Conservation (phyloP, 37 sponge, comb jelly and placozoan species). For the Agelas oroides region DNA sequence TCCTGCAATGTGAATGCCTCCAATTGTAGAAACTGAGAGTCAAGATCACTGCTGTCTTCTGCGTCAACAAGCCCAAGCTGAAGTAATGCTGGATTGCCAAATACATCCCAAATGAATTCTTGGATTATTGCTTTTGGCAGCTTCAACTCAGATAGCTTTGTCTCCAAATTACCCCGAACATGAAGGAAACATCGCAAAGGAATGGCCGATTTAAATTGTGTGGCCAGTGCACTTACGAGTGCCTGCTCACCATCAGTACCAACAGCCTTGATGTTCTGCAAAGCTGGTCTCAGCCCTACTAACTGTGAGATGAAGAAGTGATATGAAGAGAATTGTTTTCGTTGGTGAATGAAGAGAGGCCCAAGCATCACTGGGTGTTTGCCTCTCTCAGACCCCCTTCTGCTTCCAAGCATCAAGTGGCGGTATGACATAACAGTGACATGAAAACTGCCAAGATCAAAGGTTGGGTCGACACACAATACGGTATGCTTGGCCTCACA, state of each 20-base stretch:
- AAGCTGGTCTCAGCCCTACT: constrained; percentile 16
- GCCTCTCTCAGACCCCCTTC: neutral
- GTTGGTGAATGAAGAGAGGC: constrained; percentile 44
- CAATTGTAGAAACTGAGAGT: neutral
- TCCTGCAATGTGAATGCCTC: constrained; percentile 1
- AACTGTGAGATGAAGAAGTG: constrained; percentile 49
- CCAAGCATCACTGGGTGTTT: constrained; percentile 48
- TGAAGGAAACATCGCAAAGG: constrained; percentile 55
- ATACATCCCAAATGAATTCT: constrained; percentile 39
- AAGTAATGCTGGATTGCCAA: constrained; percentile 40
- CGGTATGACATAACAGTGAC: constrained; percentile 37
- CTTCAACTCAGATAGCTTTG: constrained; percentile 19
- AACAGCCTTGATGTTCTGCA: constrained; percentile 1
- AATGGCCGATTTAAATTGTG: constrained; percentile 25
- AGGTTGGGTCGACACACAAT: constrained; percentile 48
- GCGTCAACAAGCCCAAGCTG: constrained; percentile 45
- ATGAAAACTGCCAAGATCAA: constrained; percentile 39
- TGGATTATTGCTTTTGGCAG: neutral
- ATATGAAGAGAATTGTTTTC: constrained; percentile 44
- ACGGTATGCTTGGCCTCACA: neutral
- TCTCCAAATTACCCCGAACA: constrained; percentile 46
- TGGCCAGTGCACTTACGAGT: constrained; percentile 29
- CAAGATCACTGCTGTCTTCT: constrained; percentile 4
- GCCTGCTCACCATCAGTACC: constrained; percentile 58
- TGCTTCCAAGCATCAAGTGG: constrained; percentile 4